A percentile compares a stretch with the other conserved stretches of the same genome.
These are phyloP conservation scores for Calypte anna DNA, from an alignment of 2,113 vertebrate genomes.

Conservation along the genomic window DNA sequence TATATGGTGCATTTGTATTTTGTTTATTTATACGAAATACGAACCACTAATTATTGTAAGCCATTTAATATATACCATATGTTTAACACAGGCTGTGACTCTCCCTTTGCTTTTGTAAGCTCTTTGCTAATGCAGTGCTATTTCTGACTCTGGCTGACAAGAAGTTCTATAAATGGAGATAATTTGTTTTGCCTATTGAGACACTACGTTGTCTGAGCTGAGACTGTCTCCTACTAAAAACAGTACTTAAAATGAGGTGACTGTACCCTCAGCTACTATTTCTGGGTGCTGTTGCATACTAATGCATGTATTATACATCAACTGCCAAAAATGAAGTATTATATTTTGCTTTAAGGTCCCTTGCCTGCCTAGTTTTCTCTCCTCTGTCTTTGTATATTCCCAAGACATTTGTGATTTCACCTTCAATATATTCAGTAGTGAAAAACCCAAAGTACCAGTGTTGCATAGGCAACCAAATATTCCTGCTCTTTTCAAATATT, in stretches of 20 bases:
- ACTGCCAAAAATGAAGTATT: slow-evolving; percentile 25
- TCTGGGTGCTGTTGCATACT: slow-evolving; percentile 19
- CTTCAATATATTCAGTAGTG: slow-evolving; percentile 23
- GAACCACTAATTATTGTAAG: slow-evolving; percentile 50
- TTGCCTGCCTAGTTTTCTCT: neutral
- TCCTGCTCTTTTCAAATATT: slow-evolving; percentile 68
- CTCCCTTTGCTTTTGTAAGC: slow-evolving; percentile 10
- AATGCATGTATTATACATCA: neutral
- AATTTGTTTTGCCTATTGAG: slow-evolving; percentile 63
- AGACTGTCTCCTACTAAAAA: slow-evolving; percentile 32
- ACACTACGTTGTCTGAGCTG: slow-evolving; percentile 27
- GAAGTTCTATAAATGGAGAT: slow-evolving; percentile 48
- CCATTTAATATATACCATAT: neutral
- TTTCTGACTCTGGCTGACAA: slow-evolving; percentile 52
- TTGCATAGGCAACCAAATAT: slow-evolving; percentile 50
- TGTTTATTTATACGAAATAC: slow-evolving; percentile 34
- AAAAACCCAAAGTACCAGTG: slow-evolving; percentile 35
- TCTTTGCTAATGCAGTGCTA: slow-evolving; percentile 21
- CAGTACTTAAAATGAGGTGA: slow-evolving; percentile 41
- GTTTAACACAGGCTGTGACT: slow-evolving; percentile 16
- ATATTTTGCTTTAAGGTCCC: neutral
- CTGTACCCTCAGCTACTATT: slow-evolving; percentile 29
- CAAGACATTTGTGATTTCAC: slow-evolving; percentile 1
- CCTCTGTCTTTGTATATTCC: neutral
- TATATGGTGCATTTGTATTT: neutral